Evolutionary conservation across 1,140 invertebrate genomes (phyloP), one percentile per base, ranked within the genome.

Genomic region (Matsumurasca onukii): DNA sequence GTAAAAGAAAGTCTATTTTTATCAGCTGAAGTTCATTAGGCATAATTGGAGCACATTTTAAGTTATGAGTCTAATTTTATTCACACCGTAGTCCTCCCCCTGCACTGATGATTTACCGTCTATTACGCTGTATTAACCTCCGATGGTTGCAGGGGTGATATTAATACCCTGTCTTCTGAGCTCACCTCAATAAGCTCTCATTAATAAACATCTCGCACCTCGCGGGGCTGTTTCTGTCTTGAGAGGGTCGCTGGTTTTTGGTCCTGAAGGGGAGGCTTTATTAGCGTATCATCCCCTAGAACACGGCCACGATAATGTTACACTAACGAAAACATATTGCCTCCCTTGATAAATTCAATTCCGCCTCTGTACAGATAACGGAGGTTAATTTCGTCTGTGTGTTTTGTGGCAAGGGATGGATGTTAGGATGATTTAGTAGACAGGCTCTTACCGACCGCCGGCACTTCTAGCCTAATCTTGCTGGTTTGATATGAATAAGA

Each of bases 121-220:
- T n/a, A n/a, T n/a, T n/a, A n/a, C n/a, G n/a, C n/a, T n/a, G n/a
- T n/a, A n/a, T n/a, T n/a, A n/a, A n/a, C 34, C 17, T 39, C 17
- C 34, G 34, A 39, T 17, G 34, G 5, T 39, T 17, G 34, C 5
- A 39, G 34, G n/a, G 34, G 34, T 39, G 34, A 39, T 39, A 39
- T 39, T 17, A 39, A 39, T 39, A 39, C 5, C n/a, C n/a, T n/a
- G n/a, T n/a, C n/a, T n/a, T 59, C 22, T 25, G 15, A 20, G 3
- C 15, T 59, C 55, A 59, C 55, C 55, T 59, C 55, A 5, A 29
- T 59, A 59, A 27, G 55, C 55, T 24, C 55, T 59, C 55, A 59
- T 59, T 59, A 59, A 59, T 59, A 59, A 59, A 59, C 55, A 59
- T 59, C 55, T 59, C 22, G 22, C 55, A 59, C 55, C 25, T 59